Conservation (phyloP, 2,888 invertebrate species). For the Stramonita haemastoma region DNA sequence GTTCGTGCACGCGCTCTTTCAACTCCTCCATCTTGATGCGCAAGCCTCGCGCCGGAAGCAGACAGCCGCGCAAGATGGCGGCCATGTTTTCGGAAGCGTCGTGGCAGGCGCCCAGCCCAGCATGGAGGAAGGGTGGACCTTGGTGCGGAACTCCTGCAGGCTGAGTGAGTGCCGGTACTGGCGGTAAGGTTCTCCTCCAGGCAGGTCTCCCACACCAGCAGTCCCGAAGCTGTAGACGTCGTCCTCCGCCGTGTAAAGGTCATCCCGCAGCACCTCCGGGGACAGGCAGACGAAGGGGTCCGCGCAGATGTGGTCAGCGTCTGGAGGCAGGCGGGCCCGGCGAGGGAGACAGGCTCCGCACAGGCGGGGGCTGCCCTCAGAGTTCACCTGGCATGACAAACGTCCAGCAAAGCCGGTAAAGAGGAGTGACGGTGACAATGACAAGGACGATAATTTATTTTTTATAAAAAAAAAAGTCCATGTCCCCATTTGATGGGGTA, state of each 20-base stretch:
- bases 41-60: constrained; percentile 37
- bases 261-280: constrained; percentile 69
- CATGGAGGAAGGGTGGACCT: constrained; percentile 56
- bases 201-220: constrained; percentile 59
- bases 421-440: no score
- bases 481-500: no score
- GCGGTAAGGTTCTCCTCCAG: constrained; percentile 43
- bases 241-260: constrained; percentile 60
- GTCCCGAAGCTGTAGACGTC: constrained; percentile 69
- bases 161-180: constrained; percentile 49
- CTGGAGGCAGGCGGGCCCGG: constrained; percentile 55
- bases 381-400: constrained; percentile 48
- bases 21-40: constrained; percentile 28
- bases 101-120: constrained; percentile 42
- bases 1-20: neutral
- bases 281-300: constrained; percentile 66
- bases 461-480: no score
- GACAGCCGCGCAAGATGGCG: constrained; percentile 42
- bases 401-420: no score
- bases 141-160: constrained; percentile 53
- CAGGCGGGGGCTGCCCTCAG: constrained; percentile 57
- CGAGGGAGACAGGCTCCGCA: constrained; percentile 67
- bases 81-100: constrained; percentile 39
- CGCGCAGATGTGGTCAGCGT: constrained; percentile 51
- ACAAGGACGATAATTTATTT: no score